A percentile compares a stretch with the other conserved stretches of the same genome.
Conservation (phyloP, 2,888 invertebrate species). For the Zygothrica quintamaculata region DNA sequence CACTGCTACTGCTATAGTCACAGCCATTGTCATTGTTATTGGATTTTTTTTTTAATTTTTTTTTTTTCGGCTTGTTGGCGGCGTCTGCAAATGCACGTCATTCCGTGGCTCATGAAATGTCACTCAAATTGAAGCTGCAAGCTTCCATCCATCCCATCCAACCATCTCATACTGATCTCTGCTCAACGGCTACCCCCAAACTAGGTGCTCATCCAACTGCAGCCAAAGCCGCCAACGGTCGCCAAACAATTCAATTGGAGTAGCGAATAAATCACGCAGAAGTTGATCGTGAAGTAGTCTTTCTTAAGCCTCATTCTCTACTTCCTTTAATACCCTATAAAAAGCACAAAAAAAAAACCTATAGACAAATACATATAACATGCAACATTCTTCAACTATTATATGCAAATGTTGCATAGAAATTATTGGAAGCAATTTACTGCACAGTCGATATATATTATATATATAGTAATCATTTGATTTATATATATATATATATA, state of each 20-base stretch:
- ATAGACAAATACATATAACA: too few relatives aligned
- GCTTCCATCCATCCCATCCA: conserved; percentile 23
- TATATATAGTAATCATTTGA: too few relatives aligned
- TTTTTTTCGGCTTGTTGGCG: conserved; percentile 40
- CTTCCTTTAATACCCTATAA: conserved; percentile 36
- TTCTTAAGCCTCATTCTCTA: conserved; percentile 34
- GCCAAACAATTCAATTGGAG: conserved; percentile 85
- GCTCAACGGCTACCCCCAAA: conserved; percentile 37
- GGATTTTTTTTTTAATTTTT: conserved; percentile 4
- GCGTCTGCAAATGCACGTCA: conserved; percentile 82
- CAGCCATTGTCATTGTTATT: conserved; percentile 37
- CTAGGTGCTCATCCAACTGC: conserved; percentile 32
- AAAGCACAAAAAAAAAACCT: too few relatives aligned
- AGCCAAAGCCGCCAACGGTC: conserved; percentile 41
- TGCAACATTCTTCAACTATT: too few relatives aligned
- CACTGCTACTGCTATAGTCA: conserved; percentile 15
- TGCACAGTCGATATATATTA: too few relatives aligned
- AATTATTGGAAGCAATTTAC: too few relatives aligned
- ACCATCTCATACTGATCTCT: too few relatives aligned
- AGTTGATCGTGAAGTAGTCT: conserved; percentile 71
- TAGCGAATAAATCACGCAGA: conserved; percentile 84
- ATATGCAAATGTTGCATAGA: too few relatives aligned
- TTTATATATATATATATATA: neutral
- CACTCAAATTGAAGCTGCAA: conserved; percentile 79
- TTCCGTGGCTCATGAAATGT: conserved; percentile 83